phyloP scores from a whole-genome alignment of 2,888 invertebrate species.

The Aspidiotus destructor region DNA sequence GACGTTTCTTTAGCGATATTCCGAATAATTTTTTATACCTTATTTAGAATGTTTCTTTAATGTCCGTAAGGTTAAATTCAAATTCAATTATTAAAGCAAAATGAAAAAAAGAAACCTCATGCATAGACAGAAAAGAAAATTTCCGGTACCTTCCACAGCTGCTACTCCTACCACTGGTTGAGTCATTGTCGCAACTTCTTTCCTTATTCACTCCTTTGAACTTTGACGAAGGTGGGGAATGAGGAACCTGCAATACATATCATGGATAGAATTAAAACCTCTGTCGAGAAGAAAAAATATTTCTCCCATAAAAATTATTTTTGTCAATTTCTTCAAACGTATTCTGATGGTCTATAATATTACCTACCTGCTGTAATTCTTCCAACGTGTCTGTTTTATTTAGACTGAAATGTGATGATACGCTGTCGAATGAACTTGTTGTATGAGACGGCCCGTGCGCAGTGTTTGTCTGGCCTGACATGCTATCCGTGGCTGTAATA shows the following conservation, averaged over 20 bases:
- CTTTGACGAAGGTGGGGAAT: conserved; percentile 17
- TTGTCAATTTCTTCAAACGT: neutral
- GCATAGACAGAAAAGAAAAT: conserved; percentile 3
- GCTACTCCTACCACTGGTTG: conserved; percentile 40
- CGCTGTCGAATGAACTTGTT: conserved; percentile 76
- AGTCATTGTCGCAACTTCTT: conserved; percentile 34
- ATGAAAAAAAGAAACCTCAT: neutral
- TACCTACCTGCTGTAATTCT: conserved; percentile 37
- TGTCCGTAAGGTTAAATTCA: too few species aligned
- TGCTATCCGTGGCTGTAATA: conserved; percentile 59
- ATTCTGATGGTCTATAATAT: neutral
- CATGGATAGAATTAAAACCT: neutral
- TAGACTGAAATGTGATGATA: conserved; percentile 67
- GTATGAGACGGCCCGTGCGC: conserved; percentile 36
- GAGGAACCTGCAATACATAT: conserved; percentile 16
- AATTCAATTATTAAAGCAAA: neutral
- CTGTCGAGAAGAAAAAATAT: neutral
- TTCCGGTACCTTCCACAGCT: conserved; percentile 40
- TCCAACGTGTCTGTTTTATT: conserved; percentile 57
- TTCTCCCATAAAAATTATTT: neutral
- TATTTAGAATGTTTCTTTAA: too few species aligned
- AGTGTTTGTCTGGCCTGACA: conserved; percentile 38
- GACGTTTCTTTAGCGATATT: too few species aligned
- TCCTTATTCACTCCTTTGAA: conserved; percentile 17
- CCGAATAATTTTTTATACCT: too few species aligned